phyloP scores from a whole-genome alignment of 2,797 vertebrate genomes.

The Cephalopachus bancanus region DNA sequence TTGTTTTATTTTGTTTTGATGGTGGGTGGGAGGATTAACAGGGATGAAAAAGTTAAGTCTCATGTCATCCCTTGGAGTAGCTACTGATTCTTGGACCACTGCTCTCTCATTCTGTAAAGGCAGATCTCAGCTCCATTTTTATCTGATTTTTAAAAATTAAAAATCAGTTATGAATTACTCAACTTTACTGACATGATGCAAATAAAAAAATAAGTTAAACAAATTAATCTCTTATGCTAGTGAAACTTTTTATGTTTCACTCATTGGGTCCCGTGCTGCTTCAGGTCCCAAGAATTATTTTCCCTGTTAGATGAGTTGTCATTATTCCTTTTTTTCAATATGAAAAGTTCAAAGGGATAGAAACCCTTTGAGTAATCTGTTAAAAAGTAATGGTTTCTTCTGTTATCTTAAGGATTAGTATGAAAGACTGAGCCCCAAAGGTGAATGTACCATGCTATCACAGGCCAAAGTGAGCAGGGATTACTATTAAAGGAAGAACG shows the following conservation, averaged over 20 bases:
- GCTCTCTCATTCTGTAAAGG: not conserved
- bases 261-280: not conserved
- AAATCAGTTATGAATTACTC: not conserved
- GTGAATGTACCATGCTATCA: not conserved
- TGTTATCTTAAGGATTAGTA: not conserved
- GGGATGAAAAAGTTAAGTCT: not conserved
- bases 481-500: not conserved
- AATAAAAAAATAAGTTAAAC: not conserved
- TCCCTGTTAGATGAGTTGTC: not conserved
- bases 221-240: not conserved
- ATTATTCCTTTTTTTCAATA: not conserved
- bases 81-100: not conserved
- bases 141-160: not conserved
- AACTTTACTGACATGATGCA: not conserved
- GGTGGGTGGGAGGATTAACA: accelerated
- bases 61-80: not conserved
- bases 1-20: not conserved
- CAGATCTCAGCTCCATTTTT: not conserved
- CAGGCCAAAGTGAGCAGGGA: not conserved
- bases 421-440: not conserved
- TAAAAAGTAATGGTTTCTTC: not conserved
- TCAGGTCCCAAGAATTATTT: not conserved
- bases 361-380: not conserved
- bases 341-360: not conserved
- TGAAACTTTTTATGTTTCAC: not conserved